Evolutionary conservation across 53 echinoderm and acorn worm genomes (phyloP), one percentile per base, ranked within the genome.

Genomic region (Temnopleurus reevesii): DNA sequence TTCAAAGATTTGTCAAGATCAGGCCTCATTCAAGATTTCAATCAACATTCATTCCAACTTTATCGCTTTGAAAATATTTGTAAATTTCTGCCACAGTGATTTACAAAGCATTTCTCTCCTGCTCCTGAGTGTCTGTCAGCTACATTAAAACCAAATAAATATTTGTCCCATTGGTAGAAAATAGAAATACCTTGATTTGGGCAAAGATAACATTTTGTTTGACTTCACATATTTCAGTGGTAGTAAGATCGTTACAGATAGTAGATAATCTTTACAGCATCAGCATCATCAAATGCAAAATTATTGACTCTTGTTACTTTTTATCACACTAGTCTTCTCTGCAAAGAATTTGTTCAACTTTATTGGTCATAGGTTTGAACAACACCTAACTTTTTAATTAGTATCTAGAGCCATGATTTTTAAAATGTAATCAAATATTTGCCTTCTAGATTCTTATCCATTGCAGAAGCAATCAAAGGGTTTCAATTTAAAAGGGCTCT

Each of bases 171-270:
- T 12, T 63, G 33, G 12, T 33, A 13, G 1, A 18, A 63, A 63
- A 33, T 63, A 33, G 18, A 63, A 63, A 63, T 33, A 33, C 7
- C 33, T 63, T 63, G 63, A 63, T 63, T 29, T 63, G 33, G 18
- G 2, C 33, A 63, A 63, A 63, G 63, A 63, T 63, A 25, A 63
- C 30, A 63, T 63, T 63, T 63, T 63, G 63, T 63, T 63, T 17
- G 33, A 63, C 17, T 63, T 63, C 63, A 63, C 63, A 12, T 63
- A 63, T 63, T 63, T 63, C 63, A 63, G 3, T n/a, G 3, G 13
- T 18, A 33, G 33, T 13, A 63, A 63, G 63, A 63, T 63, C 17
- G 63, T 33, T 31, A 63, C 31, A 63, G 30, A 63, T 33, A 63
- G 63, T 33, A 63, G 33, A 29, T 63, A 63, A 63, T 63, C 63